Base-by-base conservation (phyloP, 2,888 invertebrate genomes). In the Blastobasis adustella region DNA sequence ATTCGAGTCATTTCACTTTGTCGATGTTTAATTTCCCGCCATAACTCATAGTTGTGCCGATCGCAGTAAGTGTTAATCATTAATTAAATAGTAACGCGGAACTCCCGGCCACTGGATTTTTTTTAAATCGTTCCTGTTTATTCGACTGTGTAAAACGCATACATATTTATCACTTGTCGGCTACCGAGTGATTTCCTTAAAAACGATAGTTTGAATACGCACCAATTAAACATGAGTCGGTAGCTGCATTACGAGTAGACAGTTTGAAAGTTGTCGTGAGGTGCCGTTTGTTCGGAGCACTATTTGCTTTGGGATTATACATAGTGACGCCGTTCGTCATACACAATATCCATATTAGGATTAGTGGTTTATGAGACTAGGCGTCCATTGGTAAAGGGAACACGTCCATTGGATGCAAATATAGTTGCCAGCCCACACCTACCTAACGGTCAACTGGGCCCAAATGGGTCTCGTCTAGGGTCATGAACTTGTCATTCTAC, bases 401-500 rank as follows among this genome's bases (percentile, higher is more conserved):
- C n/a, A 50, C 48, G 44, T 45, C 62, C 62, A 75, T 74, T 72
- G 66, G 68, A 74, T 76, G 73, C 69, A 79, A 79, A 79, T 23
- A 23, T 75, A 66, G 67, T 58, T 63, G 65, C 63, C 67, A 71
- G 71, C 68, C 75, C 71, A 42, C 50, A 50, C 41, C 42, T 37
- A 49, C 69, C 62, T 62, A 67, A 67, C 69, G 64, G 63, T 73
- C 69, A 78, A 75, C 71, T 77, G 69, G 71, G 69, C 68, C 60
- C 56, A 66, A 79, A 76, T 74, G 69, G 77, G 77, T 74, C 76
- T 68, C 69, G 67, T 66, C 63, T 56, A 53, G 63, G 76, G 75
- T 77, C 79, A 66, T 73, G 79, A 77, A 76, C 81, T 63, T 66
- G 59, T 58, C 65, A 60, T 55, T 63, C 66, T 66, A 56, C 59